Evolutionary conservation across 1,140 invertebrate genomes (phyloP), one percentile per base, ranked within the genome.

Genomic region (Heliconius eleuchia): DNA sequence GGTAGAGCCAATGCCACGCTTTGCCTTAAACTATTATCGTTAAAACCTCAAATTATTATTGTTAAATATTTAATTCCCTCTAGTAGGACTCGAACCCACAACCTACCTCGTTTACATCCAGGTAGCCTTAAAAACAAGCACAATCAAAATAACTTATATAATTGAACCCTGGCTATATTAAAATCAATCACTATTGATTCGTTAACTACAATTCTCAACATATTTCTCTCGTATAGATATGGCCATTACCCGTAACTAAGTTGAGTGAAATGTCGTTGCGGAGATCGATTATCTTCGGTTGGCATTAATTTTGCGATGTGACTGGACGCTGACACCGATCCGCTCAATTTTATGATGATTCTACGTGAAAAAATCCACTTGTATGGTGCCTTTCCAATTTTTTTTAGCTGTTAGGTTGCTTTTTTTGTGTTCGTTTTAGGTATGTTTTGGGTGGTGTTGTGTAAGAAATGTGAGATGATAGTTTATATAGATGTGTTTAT

Each of bases 221-320:
- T n/a, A 11, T 71, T 39, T 71, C 19, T 37, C 4, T 37, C 11
- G 18, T 6, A 52, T 52, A 7, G 5, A 2, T 42, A 72, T n/a
- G 37, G 0, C 71, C 30, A 39, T 52, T 23, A 79, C 2, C 19
- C 55, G 19, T 57, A 66, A 52, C 50, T 52, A 23, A 84, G 79
- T 79, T 82, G 73, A 74, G 57, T 55, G 72, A 80, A 85, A 82
- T 74, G 76, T 82, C 74, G 78, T 71, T 78, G 76, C 60, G 79
- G 71, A 76, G 70, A 82, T 85, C 79, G 74, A 85, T 85, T 85
- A 52, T 83, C 71, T 80, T 60, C 78, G 84, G 79, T 81, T 75
- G 70, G 16, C 7, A 71, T 76, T 46, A 30, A 71, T 77, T 84
- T 78, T 73, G 79, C n/a, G 7, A 57, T 57, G 74, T 74, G 57